Conservation (phyloP, 2,888 invertebrate genomes). For the Oscheius myriophilus region DNA sequence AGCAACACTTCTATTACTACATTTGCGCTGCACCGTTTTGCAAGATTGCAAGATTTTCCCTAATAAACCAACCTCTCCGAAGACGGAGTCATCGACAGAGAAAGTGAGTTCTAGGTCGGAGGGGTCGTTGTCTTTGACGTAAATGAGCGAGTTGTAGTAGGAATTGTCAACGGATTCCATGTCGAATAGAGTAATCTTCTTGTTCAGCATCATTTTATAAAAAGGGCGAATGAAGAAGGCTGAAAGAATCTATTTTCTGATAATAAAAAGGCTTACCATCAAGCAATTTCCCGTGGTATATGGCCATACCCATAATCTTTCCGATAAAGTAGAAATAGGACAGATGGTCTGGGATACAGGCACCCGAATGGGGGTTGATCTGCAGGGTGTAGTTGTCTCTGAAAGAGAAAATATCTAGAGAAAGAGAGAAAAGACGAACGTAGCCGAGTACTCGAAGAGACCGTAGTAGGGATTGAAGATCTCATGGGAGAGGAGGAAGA, state of each 20-base stretch:
- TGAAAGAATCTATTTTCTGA: constrained; percentile 17
- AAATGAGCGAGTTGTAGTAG: constrained; percentile 95
- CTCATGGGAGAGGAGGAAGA: constrained; percentile 96
- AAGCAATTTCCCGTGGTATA: constrained; percentile 95
- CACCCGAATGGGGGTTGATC: constrained; percentile 96
- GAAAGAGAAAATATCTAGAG: constrained; percentile 48
- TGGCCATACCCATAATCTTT: constrained; percentile 96
- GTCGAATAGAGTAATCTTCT: constrained; percentile 90
- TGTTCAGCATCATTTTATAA: constrained; percentile 99
- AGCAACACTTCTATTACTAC: too few relatives aligned
- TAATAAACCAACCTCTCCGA: constrained; percentile 77
- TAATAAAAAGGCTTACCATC: constrained; percentile 79
- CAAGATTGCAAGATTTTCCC: too few relatives aligned
- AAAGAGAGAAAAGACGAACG: constrained; percentile 77
- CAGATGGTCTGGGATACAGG: constrained; percentile 96
- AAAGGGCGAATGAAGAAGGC: constrained; percentile 99
- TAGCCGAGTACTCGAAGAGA: constrained; percentile 97
- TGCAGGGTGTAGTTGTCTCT: constrained; percentile 97
- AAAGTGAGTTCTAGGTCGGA: constrained; percentile 92
- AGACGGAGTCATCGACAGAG: constrained; percentile 93
- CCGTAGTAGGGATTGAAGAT: constrained; percentile 99
- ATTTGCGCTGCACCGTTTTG: too few relatives aligned
- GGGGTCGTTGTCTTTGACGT: constrained; percentile 81
- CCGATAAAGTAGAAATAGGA: constrained; percentile 99
- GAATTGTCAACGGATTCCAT: constrained; percentile 99